These are phyloP conservation scores for Magallana angulata DNA, from an alignment of 1,140 invertebrate genomes.

Conservation along the genomic window DNA sequence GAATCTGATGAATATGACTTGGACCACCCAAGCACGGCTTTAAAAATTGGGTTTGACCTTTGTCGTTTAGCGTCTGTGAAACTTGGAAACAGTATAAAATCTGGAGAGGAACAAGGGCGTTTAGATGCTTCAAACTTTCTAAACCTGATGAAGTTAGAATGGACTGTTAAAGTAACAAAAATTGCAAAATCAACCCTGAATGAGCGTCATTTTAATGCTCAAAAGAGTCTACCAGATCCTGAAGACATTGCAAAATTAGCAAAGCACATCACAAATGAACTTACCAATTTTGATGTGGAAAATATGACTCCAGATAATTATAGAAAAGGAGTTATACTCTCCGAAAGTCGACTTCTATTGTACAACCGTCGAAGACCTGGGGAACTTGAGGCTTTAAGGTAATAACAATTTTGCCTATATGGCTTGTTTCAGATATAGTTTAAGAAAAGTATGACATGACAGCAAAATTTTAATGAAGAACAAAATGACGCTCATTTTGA, in stretches of 20 bases:
- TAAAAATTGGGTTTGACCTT: slow-evolving; percentile 44
- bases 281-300: not conserved
- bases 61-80: slow-evolving; percentile 5
- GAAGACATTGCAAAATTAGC: slow-evolving; percentile 9
- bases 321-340: not conserved
- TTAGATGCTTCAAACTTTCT: not conserved
- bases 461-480: not conserved
- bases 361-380: slow-evolving; percentile 39
- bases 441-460: not conserved
- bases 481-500: not conserved
- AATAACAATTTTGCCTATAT: not conserved
- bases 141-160: slow-evolving; percentile 25
- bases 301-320: not conserved
- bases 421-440: not conserved
- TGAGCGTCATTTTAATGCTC: slow-evolving; percentile 17
- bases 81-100: not conserved
- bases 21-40: slow-evolving; percentile 29
- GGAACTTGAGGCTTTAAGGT: slow-evolving; percentile 41
- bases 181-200: not conserved
- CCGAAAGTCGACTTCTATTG: slow-evolving; percentile 1
- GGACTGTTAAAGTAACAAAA: slow-evolving; percentile 38
- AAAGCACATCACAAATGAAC: not conserved
- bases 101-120: not conserved
- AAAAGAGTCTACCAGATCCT: slow-evolving; percentile 2
- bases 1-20: not conserved